phyloP scores from a whole-genome alignment of 2,888 invertebrate species.

The Aphidius colemani region DNA sequence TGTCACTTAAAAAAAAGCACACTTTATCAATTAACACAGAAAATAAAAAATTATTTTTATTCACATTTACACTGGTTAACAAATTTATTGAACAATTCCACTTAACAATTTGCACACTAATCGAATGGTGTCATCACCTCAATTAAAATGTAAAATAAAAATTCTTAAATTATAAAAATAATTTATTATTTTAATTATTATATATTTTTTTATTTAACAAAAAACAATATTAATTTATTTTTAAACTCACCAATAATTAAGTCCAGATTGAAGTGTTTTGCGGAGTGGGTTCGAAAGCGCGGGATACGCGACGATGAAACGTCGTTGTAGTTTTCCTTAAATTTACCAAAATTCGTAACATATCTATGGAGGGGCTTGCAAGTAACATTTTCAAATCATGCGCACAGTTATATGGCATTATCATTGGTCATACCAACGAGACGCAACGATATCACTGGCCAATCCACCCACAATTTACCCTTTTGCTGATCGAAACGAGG shows the following conservation, averaged over 20 bases:
- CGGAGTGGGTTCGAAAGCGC: constrained; percentile 55
- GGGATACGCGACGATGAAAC: constrained; percentile 57
- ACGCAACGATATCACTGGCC: constrained; percentile 64
- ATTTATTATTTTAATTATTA: too few relatives aligned
- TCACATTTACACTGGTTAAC: not conserved
- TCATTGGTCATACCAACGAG: constrained; percentile 50
- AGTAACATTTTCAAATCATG: constrained; percentile 59
- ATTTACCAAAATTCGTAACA: constrained; percentile 46
- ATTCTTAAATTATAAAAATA: too few relatives aligned
- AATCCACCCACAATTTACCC: constrained; percentile 44
- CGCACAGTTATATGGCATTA: constrained; percentile 50
- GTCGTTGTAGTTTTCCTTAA: constrained; percentile 64
- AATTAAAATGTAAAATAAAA: too few relatives aligned
- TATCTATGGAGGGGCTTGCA: constrained; percentile 33
- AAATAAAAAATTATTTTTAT: not conserved
- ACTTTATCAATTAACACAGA: not conserved
- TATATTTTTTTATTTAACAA: too few relatives aligned
- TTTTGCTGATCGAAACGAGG: constrained; percentile 55
- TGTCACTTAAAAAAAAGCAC: not conserved
- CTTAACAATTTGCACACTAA: too few relatives aligned
- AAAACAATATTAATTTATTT: not conserved
- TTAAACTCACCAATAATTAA: constrained; percentile 59
- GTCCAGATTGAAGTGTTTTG: constrained; percentile 54
- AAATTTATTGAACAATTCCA: too few relatives aligned
- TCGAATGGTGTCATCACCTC: too few relatives aligned